phyloP scores from a whole-genome alignment of 23 tunicate species.

The Ascidia mentula region DNA sequence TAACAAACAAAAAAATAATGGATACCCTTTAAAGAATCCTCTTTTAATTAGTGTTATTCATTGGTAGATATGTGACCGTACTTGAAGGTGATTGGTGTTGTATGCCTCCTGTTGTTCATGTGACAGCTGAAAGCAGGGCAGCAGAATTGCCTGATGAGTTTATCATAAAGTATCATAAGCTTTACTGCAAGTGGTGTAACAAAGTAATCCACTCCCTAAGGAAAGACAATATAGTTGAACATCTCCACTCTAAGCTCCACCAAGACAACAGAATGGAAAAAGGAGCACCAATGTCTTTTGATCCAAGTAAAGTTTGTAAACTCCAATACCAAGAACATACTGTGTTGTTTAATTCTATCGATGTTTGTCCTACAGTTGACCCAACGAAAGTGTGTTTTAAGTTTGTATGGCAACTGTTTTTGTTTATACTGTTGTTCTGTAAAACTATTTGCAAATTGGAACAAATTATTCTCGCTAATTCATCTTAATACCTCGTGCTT shows the following conservation, averaged over 20 bases:
- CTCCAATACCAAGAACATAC: no score
- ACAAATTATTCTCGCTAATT: no score
- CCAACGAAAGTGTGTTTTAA: no score
- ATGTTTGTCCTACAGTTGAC: no score
- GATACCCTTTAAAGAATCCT: no score
- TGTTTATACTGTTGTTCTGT: not conserved
- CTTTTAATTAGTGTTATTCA: no score
- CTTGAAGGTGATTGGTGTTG: no score
- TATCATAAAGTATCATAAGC: not conserved
- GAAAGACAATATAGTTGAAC: constrained; percentile 38
- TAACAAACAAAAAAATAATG: no score
- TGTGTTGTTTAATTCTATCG: no score
- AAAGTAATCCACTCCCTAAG: constrained; percentile 22
- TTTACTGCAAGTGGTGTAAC: constrained; percentile 65
- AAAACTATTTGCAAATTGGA: no score
- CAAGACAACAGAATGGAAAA: constrained; percentile 27
- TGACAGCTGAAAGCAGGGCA: constrained; percentile 13
- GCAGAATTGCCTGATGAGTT: constrained; percentile 54
- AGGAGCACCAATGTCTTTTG: constrained; percentile 35
- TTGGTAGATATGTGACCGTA: no score
- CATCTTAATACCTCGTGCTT: no score
- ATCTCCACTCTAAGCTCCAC: constrained; percentile 33
- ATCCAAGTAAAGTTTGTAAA: constrained; percentile 33
- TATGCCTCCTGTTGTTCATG: not conserved
- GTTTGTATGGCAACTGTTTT: not conserved